A percentile compares a stretch with the other conserved stretches of the same genome.
These are phyloP conservation scores for Microchrysa polita DNA, from an alignment of 2,888 invertebrate species.

Conservation along the genomic window DNA sequence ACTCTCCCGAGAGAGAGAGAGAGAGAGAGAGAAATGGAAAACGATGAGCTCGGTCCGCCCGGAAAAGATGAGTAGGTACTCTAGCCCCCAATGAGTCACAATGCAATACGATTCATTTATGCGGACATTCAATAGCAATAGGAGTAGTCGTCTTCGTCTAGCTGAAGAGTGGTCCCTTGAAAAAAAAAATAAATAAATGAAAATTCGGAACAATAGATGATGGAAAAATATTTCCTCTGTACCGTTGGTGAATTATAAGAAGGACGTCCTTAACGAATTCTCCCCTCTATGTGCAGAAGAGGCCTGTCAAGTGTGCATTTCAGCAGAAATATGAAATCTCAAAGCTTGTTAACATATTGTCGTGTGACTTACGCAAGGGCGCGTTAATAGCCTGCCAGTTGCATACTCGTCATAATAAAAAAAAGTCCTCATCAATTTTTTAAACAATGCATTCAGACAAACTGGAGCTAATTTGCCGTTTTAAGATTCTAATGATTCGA, in stretches of 20 bases:
- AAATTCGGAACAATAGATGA: too few relatives aligned
- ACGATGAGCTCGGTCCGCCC: too few relatives aligned
- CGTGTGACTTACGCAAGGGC: neutral
- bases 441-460: neutral
- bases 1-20: neutral
- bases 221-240: too few relatives aligned
- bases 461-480: neutral
- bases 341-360: neutral
- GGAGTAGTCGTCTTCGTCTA: neutral
- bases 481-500: constrained; percentile 2
- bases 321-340: neutral
- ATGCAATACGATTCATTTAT: neutral
- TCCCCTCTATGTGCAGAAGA: too few relatives aligned
- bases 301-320: neutral
- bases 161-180: neutral
- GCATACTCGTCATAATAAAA: neutral
- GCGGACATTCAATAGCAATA: neutral
- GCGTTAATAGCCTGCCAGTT: neutral
- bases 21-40: too few relatives aligned
- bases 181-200: too few relatives aligned
- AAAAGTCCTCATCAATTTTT: neutral
- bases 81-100: too few relatives aligned
- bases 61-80: too few relatives aligned
- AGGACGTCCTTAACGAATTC: too few relatives aligned
- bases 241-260: too few relatives aligned